Base-by-base conservation (phyloP, 2,797 vertebrate genomes). In the Echiichthys vipera region DNA sequence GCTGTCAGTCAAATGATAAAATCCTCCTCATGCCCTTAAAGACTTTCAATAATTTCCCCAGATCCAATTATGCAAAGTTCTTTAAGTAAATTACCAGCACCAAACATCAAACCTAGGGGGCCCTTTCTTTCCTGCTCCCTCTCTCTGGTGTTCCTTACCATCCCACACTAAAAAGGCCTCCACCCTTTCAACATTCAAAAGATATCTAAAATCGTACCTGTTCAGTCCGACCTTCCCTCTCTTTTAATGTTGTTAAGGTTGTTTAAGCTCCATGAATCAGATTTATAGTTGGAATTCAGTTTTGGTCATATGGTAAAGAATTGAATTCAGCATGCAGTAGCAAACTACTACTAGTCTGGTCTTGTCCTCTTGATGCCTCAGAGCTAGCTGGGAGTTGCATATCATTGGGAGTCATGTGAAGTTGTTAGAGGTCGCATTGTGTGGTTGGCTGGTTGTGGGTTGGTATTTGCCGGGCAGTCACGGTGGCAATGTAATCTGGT, bases 401-500 rank as follows among this genome's bases (percentile, higher is more conserved):
- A 81, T 83, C 82, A 85, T 69, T 80, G 80, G 58, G 70, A 81
- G 54, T 61, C 65, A 29, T 75, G 85, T 82, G 27, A 87, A 87
- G 84, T 80, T 78, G 84, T 65, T 82, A 43, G 75, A 89, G 85
- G 85, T 88, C 68, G 34, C 78, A 58, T 46, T 18, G 58, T 22
- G 57, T 40, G 74, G 70, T 56, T 25, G 74, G 73, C 30, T 50
- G 47, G 68, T 76, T 62, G 65, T 37, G 0, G 56, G 62, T 69
- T 68, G 81, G 78, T 82, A 84, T 86, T 87, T 87, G 69, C 73
- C 53, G 77, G 81, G 80, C 69, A 45, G 85, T 85, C 80, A 77
- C 42, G 34, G 70, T 77, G 56, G 30, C 55, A 55, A 82, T 88
- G 78, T 80, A 78, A 89, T 85, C 84, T 83, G 65, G 61, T 74